Evolutionary conservation across 2,797 vertebrate genomes (phyloP).

Genomic region (Rhadinocentrus ornatus): DNA sequence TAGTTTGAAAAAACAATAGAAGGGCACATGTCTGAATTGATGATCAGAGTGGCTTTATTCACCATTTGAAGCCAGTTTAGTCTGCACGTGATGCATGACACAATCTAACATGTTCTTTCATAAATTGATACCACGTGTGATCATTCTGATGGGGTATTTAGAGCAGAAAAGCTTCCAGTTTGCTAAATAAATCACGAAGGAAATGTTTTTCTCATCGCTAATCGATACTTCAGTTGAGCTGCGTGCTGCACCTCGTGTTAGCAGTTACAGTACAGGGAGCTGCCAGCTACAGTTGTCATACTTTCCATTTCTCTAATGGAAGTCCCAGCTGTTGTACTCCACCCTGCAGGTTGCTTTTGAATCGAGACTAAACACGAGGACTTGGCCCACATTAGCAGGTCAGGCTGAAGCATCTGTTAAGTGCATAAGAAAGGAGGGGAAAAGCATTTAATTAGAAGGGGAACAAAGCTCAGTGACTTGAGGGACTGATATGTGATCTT

Average conservation of each 20-base stretch:
- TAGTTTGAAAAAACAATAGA: not conserved
- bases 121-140: conserved; percentile 1
- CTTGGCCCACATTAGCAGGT: conserved; percentile 65
- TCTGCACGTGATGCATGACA: conserved; percentile 13
- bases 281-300: conserved; percentile 45
- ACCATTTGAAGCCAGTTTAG: conserved; percentile 2
- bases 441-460: conserved; percentile 38
- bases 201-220: conserved; percentile 11
- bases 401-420: conserved; percentile 75
- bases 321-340: conserved; percentile 31
- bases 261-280: conserved; percentile 10
- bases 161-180: conserved; percentile 4
- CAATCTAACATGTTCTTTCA: not conserved
- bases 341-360: conserved; percentile 39
- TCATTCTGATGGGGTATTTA: not conserved
- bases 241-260: conserved; percentile 7
- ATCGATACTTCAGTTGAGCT: conserved; percentile 5
- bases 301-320: conserved; percentile 49
- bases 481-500: conserved; percentile 74
- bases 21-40: not conserved
- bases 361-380: conserved; percentile 58
- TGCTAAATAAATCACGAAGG: conserved; percentile 13
- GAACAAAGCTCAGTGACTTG: conserved; percentile 65
- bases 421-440: conserved; percentile 65
- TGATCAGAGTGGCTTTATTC: not conserved